Evolutionary conservation across 64 coral and sea anemone species (phyloP).

Genomic region (Montipora efflorescens): DNA sequence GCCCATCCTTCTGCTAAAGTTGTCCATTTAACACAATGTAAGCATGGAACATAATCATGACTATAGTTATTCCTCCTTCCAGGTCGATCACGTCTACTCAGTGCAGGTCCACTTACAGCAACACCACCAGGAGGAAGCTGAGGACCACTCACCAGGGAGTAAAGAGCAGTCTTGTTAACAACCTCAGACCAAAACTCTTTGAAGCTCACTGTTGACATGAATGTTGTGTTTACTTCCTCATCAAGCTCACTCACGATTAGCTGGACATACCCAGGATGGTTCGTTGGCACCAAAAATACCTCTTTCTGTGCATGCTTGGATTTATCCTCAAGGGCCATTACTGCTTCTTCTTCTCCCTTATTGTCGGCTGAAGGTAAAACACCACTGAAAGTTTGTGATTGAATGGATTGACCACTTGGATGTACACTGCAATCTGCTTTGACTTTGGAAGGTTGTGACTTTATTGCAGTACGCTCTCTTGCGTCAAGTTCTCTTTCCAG

Average conservation of each 20-base stretch:
- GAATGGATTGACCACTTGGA: not conserved
- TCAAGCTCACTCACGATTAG: slow-evolving; percentile 2
- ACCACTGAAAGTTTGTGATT: too few species aligned
- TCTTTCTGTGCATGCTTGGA: not conserved
- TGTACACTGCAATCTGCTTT: too few species aligned
- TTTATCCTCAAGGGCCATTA: not conserved
- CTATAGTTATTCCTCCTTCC: slow-evolving; percentile 27
- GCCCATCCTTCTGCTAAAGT: slow-evolving; percentile 17
- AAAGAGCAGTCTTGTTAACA: slow-evolving; percentile 59
- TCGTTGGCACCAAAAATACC: slow-evolving; percentile 2
- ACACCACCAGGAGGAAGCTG: slow-evolving; percentile 41
- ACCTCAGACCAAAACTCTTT: slow-evolving; percentile 47
- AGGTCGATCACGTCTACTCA: slow-evolving; percentile 58
- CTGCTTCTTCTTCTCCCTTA: not conserved
- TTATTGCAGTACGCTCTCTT: not conserved
- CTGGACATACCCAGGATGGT: slow-evolving; percentile 42
- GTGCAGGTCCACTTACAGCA: slow-evolving; percentile 35
- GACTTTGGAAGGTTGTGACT: too few species aligned
- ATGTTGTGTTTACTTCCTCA: slow-evolving; percentile 11
- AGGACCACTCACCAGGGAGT: slow-evolving; percentile 47
- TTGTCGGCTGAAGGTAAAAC: not conserved
- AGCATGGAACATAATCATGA: slow-evolving; percentile 60
- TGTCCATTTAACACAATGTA: slow-evolving; percentile 46
- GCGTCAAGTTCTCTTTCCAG: too few species aligned
- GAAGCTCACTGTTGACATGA: slow-evolving; percentile 34